Evolutionary conservation across 2,113 vertebrate species (phyloP), one percentile per base, ranked within the genome.

Genomic region (Prietella phreatophila): DNA sequence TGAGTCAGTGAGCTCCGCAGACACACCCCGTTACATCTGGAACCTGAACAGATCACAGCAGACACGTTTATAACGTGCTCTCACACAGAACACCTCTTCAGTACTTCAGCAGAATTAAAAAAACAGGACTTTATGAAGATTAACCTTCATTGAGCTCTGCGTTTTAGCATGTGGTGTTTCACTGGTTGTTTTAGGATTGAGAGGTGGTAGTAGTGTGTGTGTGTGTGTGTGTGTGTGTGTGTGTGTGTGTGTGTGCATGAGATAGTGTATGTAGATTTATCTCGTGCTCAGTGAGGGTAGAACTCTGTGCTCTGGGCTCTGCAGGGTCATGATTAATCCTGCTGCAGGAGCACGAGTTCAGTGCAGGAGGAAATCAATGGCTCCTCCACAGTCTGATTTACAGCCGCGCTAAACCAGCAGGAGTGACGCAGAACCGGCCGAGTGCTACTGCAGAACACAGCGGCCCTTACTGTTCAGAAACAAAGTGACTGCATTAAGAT

Each of bases 191-290:
- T 17, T 17, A 33, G 65, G 63, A 67, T 33, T 69, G 90, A 89
- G 81, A 83, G 71, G 53, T 89, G 88, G 84, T 88, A 78, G 82
- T 87, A 83, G 85, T 81, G 91, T 89, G 88, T 84, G 25, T n/a
- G 27, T 63, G 58, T 39, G 58, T 63, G 81, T 83, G 81, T 83
- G 82, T 63, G 58, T 63, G 82, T 65, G 58, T n/a, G 56, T 39
- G 60, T 42, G 56, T 39, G 58, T 42, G 60, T 47, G 36, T 65
- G 60, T 78, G 82, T 30, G 17, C 82, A 63, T 42, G 14, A 89
- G 17, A 25, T 11, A 33, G 69, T 67, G 30, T 90, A 50, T 86
- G 53, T 39, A 85, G 42, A 79, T 85, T 76, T 82, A 47, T 88
- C 36, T 82, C 39, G 36, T 75, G 19, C 20, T 75, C 5, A 0